Percentiles rank a stretch among this genome's conserved stretches.
Conservation (phyloP, 2,888 invertebrate species). For the Coenonympha arcania region DNA sequence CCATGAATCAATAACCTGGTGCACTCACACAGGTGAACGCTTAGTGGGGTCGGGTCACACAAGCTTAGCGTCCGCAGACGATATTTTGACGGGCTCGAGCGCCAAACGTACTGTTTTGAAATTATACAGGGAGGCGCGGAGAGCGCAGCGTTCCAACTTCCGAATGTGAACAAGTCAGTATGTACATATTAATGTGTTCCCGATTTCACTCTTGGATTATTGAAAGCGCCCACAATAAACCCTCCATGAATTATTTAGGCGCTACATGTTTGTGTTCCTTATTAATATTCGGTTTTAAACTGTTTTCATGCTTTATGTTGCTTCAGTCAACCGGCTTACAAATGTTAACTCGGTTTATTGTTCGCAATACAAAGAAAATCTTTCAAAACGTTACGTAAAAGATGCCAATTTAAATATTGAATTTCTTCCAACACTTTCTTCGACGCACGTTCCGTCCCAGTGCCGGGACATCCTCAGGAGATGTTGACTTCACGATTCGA, state of each 20-base stretch:
- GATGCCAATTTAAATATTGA: no score
- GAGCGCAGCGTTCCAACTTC: no score
- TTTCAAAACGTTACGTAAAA: neutral
- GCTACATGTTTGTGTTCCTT: conserved; percentile 8
- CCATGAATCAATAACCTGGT: conserved; percentile 70
- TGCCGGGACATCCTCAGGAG: no score
- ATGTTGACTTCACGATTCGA: no score
- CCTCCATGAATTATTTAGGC: conserved; percentile 16
- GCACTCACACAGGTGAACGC: conserved; percentile 52
- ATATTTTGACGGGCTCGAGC: conserved; percentile 70
- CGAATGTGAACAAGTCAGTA: conserved; percentile 21
- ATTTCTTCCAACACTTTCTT: no score
- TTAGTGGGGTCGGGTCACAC: conserved; percentile 52
- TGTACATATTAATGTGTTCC: conserved; percentile 23
- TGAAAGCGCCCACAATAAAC: conserved; percentile 17
- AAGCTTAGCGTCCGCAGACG: conserved; percentile 48
- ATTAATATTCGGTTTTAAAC: conserved; percentile 12
- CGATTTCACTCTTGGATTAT: conserved; percentile 20
- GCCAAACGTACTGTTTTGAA: conserved; percentile 54
- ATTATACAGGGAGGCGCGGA: conserved; percentile 39
- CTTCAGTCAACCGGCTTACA: neutral
- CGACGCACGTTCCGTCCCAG: no score
- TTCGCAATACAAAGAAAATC: neutral
- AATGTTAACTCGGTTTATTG: neutral
- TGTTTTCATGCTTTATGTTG: neutral